Evolutionary conservation across 2,113 vertebrate species (phyloP), one percentile per base, ranked within the genome.

Genomic region (Sapajus apella): DNA sequence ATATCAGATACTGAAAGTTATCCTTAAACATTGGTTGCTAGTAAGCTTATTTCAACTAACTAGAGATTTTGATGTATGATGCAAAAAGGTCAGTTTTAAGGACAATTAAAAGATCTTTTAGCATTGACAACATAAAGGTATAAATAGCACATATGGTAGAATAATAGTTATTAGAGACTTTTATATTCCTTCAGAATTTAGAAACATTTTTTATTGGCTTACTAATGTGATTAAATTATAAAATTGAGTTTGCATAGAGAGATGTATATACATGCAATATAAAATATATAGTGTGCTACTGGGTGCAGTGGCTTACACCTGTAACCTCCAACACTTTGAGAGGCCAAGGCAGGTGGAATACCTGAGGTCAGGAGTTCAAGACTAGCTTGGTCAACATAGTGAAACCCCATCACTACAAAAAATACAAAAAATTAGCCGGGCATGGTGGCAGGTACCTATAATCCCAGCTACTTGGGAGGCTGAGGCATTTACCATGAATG

Each of bases 171-270:
- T 89, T 70, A 70, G 32, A 76, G 32, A 76, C 50, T 55, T 37
- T 80, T 35, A 58, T 50, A 86, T 20, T 55, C 9, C 37, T 96
- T 96, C 30, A 92, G 32, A 77, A 70, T 92, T 95, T 95, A 87
- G 61, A 68, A 58, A 56, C 47, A 88, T 94, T 90, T 52, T 23
- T 87, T 91, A 66, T 17, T 84, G 40, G 32, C 35, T 87, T 86
- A 87, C 47, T 1, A 5, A 14, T 92, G 64, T 58, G 40, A 79
- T 87, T 75, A 94, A 91, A 40, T 77, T 35, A 72, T 82, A 94
- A 83, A 83, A 58, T 50, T 56, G 27, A 93, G 6, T 92, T 80
- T 79, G 21, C 55, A 35, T 84, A 14, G 25, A 27, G 9, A 35
- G 2, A 10, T 43, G 1, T 12, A 70, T 70, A 18, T 76, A 30